Conservation (phyloP, 2,797 vertebrate genomes). For the Corythornis leucogaster region DNA sequence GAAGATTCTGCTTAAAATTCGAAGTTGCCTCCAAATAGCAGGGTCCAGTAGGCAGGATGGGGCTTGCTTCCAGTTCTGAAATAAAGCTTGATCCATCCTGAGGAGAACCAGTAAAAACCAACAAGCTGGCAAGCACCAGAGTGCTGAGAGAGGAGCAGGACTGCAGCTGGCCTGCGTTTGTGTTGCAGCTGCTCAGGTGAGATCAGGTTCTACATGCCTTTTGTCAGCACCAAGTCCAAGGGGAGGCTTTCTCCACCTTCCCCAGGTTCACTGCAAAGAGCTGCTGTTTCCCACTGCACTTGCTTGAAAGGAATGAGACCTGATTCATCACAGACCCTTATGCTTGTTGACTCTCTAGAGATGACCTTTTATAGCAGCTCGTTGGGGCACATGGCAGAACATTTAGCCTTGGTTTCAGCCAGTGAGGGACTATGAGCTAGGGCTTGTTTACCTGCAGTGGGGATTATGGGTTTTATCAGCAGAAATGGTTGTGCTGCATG, state of each 20-base stretch:
- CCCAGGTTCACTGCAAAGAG: not conserved
- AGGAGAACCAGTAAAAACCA: not conserved
- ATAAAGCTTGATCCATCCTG: not conserved
- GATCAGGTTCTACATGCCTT: conserved; percentile 6
- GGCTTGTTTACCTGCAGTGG: not conserved
- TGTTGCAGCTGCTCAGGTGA: not conserved
- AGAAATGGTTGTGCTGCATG: not conserved
- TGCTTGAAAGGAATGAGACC: not conserved
- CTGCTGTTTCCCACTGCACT: conserved; percentile 16
- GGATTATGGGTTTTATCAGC: not conserved
- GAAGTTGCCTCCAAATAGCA: not conserved
- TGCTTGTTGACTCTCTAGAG: not conserved
- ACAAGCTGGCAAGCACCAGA: not conserved
- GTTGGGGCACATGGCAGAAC: not conserved
- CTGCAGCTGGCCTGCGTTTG: not conserved
- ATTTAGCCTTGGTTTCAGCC: conserved; percentile 22
- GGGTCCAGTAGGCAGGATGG: not conserved
- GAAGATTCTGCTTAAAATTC: not conserved
- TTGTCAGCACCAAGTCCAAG: not conserved
- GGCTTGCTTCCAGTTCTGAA: not conserved
- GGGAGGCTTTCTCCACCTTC: conserved; percentile 27
- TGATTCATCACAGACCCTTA: conserved; percentile 24
- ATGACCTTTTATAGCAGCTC: not conserved
- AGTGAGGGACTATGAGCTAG: not conserved
- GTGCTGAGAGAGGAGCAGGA: not conserved